Conservation (phyloP, 2,888 invertebrate genomes). For the Apantesis nais region DNA sequence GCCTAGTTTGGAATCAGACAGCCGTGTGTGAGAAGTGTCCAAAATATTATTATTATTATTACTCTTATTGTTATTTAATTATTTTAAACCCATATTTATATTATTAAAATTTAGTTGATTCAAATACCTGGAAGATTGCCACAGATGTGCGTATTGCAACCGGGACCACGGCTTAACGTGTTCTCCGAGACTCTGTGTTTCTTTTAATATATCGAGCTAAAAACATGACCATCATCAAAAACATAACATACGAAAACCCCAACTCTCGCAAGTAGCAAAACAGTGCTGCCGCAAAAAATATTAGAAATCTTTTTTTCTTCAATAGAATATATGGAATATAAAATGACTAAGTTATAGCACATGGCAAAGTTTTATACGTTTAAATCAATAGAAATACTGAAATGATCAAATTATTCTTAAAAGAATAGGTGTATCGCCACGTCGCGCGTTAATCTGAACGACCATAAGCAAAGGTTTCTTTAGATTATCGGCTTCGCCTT, state of each 20-base stretch:
- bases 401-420: not conserved
- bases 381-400: not conserved
- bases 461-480: not conserved
- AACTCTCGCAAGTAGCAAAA: not conserved
- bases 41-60: too few relatives aligned
- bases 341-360: not conserved
- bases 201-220: not conserved
- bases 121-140: too few relatives aligned
- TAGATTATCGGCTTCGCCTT: not conserved
- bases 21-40: too few relatives aligned
- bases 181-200: not conserved
- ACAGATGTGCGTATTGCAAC: too few relatives aligned
- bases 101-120: too few relatives aligned
- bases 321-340: not conserved
- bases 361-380: not conserved
- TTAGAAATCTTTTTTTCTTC: not conserved
- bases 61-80: too few relatives aligned
- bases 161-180: too few relatives aligned
- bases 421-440: not conserved
- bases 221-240: not conserved
- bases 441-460: not conserved
- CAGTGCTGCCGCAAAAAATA: not conserved
- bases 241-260: not conserved
- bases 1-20: too few relatives aligned
- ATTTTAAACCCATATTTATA: too few relatives aligned